phyloP scores from a whole-genome alignment of 2,113 vertebrate genomes.

The Apaloderma vittatum region DNA sequence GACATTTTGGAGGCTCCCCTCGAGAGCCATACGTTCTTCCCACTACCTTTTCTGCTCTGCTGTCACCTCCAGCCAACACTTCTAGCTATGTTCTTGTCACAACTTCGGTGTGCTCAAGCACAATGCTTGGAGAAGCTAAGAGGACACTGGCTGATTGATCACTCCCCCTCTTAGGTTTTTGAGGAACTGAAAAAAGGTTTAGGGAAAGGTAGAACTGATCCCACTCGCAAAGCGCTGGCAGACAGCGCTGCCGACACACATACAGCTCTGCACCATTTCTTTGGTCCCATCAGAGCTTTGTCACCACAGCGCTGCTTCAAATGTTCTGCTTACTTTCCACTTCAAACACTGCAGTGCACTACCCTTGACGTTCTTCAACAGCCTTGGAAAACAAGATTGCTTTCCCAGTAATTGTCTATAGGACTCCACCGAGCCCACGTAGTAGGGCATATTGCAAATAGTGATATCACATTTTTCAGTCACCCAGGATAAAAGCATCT shows the following conservation, averaged over 20 bases:
- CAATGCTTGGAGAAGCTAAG: not conserved
- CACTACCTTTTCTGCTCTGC: not conserved
- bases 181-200: not conserved
- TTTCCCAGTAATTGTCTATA: not conserved
- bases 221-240: not conserved
- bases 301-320: not conserved
- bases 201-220: not conserved
- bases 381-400: not conserved
- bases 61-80: not conserved
- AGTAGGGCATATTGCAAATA: not conserved
- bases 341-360: not conserved
- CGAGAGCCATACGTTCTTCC: not conserved
- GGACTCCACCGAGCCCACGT: not conserved
- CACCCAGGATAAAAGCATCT: not conserved
- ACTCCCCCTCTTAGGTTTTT: rapidly evolving
- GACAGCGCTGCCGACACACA: not conserved
- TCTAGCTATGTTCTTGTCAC: not conserved
- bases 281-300: not conserved
- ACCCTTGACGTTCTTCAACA: not conserved
- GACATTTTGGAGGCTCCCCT: not conserved
- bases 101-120: not conserved
- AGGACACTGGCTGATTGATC: not conserved
- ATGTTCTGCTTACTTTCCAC: not conserved
- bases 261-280: not conserved
- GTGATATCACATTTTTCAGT: not conserved